A percentile compares a stretch with the other conserved stretches of the same genome.
Evolutionary conservation across 1,140 invertebrate species (phyloP).

Genomic region (Mesaphorura yosii): DNA sequence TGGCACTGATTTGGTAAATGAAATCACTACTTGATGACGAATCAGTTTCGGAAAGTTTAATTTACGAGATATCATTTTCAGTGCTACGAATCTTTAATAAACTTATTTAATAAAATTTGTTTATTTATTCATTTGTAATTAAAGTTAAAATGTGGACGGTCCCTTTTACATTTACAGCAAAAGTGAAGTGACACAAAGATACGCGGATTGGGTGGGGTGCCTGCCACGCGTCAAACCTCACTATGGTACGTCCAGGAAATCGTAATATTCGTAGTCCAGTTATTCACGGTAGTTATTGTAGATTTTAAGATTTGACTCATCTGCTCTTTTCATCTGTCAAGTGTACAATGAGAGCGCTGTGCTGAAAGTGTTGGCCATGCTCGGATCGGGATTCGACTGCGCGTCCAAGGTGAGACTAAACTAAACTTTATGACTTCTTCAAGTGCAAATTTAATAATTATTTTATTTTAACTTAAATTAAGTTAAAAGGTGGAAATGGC

Average conservation of each 20-base stretch:
- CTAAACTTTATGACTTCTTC: conserved; percentile 1
- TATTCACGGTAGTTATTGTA: not conserved
- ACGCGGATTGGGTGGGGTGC: conserved; percentile 68
- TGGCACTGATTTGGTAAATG: no score
- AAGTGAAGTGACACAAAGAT: no score
- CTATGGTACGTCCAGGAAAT: conserved; percentile 73
- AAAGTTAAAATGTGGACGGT: no score
- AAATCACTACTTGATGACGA: no score
- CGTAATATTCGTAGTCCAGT: no score
- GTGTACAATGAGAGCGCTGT: conserved; percentile 76
- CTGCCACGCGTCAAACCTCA: conserved; percentile 83
- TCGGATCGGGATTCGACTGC: conserved; percentile 90
- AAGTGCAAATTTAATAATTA: not conserved
- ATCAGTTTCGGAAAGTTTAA: no score
- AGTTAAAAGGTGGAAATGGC: conserved; percentile 63
- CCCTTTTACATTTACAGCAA: no score
- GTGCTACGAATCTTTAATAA: no score
- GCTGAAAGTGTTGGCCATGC: conserved; percentile 65
- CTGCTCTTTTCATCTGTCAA: conserved; percentile 76
- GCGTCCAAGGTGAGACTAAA: conserved; percentile 70
- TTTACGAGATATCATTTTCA: no score
- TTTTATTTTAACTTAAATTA: not conserved
- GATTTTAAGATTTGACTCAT: not conserved
- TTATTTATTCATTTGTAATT: no score
- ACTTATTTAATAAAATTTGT: no score